Conservation (phyloP, 2,797 vertebrate species). For the Acipenser oxyrinchus region DNA sequence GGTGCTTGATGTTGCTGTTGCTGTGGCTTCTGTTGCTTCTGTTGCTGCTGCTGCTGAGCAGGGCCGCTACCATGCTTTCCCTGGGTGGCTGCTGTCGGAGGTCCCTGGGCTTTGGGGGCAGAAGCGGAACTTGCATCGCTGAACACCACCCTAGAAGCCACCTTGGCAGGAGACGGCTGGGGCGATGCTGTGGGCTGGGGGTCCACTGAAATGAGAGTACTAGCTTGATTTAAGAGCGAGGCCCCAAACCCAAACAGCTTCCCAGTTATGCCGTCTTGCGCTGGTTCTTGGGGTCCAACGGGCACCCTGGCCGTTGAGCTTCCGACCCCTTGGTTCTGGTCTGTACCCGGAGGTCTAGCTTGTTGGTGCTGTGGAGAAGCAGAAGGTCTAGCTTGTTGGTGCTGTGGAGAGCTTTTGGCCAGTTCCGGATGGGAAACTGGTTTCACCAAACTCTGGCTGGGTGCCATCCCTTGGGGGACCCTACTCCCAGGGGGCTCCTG, state of each 20-base stretch:
- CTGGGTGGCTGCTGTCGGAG: conserved; percentile 34
- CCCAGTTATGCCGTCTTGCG: conserved; percentile 88
- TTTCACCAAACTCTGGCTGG: conserved; percentile 70
- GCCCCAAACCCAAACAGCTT: conserved; percentile 95
- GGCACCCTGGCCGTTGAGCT: conserved; percentile 72
- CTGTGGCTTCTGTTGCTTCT: conserved; percentile 36
- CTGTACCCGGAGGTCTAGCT: conserved; percentile 23
- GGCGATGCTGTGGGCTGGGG: conserved; percentile 68
- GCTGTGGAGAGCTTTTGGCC: conserved; percentile 63
- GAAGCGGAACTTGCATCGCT: conserved; percentile 74
- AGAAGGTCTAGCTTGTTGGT: conserved; percentile 35
- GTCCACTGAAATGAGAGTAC: conserved; percentile 88
- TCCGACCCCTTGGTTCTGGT: conserved; percentile 70
- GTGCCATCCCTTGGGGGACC: conserved; percentile 53
- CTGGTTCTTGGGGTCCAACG: conserved; percentile 73
- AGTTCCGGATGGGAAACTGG: conserved; percentile 71
- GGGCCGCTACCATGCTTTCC: conserved; percentile 35
- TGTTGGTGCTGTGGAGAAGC: conserved; percentile 22
- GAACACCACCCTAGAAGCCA: conserved; percentile 73
- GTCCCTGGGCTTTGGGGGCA: conserved; percentile 56
- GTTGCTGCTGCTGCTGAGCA: conserved; percentile 30
- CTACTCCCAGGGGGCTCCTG: conserved; percentile 44
- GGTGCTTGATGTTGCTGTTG: conserved; percentile 35
- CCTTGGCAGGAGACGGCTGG: conserved; percentile 74
- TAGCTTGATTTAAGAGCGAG: conserved; percentile 91